Percentiles rank a stretch among this genome's conserved stretches.
Conservation (phyloP, 2,797 vertebrate genomes). For the Eurystomus glaucurus region DNA sequence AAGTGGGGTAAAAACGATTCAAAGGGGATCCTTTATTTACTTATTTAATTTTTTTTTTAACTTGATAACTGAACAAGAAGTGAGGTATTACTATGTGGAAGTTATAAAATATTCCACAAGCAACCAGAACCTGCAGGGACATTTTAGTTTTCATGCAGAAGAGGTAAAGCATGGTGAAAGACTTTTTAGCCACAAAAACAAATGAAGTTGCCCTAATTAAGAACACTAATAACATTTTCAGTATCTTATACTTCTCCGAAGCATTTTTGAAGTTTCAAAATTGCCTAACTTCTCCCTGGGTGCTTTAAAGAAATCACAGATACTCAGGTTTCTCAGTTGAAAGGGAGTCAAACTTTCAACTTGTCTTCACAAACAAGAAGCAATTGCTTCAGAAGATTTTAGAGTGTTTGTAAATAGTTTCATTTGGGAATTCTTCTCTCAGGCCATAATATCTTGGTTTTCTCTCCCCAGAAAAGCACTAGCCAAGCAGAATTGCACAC, state of each 20-base stretch:
- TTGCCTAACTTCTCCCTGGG: neutral
- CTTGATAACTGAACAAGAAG: neutral
- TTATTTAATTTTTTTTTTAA: neutral
- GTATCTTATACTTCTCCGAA: neutral
- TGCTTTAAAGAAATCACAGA: neutral
- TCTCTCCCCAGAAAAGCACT: neutral
- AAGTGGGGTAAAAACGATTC: neutral
- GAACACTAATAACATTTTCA: neutral
- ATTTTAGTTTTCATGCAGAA: neutral
- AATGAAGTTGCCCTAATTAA: neutral
- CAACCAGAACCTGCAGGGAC: neutral
- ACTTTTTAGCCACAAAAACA: neutral
- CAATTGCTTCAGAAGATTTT: constrained; percentile 13
- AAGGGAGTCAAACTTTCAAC: neutral
- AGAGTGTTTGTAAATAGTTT: constrained; percentile 26
- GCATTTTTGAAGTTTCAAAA: neutral
- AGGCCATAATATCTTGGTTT: neutral
- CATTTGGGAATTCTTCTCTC: constrained; percentile 12
- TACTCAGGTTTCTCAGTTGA: neutral
- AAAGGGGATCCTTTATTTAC: neutral
- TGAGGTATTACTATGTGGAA: neutral
- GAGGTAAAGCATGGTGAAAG: neutral
- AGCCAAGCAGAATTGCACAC: neutral
- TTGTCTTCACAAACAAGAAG: neutral
- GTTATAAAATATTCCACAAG: neutral